These are phyloP conservation scores for Cygnus buccinator DNA, from an alignment of 2,113 vertebrate genomes.

Conservation along the genomic window DNA sequence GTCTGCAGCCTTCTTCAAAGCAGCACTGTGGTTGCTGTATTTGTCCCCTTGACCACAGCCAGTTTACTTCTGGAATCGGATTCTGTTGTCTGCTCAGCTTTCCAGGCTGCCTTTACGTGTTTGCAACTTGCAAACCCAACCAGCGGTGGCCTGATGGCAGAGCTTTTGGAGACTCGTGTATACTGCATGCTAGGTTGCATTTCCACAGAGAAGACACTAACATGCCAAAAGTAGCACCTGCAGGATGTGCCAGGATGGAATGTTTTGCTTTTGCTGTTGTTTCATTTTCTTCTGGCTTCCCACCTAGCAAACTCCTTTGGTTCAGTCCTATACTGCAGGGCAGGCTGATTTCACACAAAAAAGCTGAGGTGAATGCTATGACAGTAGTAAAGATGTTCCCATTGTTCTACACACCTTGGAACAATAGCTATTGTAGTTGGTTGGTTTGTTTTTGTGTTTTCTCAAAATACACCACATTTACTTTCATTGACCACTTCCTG, in stretches of 20 bases:
- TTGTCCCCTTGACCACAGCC: not conserved
- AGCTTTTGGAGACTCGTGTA: not conserved
- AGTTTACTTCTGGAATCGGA: not conserved
- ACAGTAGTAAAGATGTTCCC: not conserved
- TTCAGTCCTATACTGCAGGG: not conserved
- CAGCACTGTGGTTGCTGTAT: not conserved
- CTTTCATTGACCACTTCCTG: not conserved
- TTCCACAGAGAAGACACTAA: not conserved
- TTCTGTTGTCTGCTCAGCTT: not conserved
- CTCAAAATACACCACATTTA: not conserved
- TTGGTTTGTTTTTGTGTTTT: not conserved
- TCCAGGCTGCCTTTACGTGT: not conserved
- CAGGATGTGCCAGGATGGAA: not conserved
- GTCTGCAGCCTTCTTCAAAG: not conserved
- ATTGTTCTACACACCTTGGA: not conserved
- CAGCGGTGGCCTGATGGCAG: not conserved
- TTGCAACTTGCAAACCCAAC: not conserved
- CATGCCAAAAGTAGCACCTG: not conserved
- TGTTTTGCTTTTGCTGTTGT: not conserved
- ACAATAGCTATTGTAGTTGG: not conserved
- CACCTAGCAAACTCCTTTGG: not conserved
- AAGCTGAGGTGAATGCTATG: not conserved
- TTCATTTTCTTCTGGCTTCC: not conserved
- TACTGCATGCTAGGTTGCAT: not conserved
- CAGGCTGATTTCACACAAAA: not conserved